phyloP scores from a whole-genome alignment of 2,888 invertebrate genomes.

The Eristalinus sepulchralis region DNA sequence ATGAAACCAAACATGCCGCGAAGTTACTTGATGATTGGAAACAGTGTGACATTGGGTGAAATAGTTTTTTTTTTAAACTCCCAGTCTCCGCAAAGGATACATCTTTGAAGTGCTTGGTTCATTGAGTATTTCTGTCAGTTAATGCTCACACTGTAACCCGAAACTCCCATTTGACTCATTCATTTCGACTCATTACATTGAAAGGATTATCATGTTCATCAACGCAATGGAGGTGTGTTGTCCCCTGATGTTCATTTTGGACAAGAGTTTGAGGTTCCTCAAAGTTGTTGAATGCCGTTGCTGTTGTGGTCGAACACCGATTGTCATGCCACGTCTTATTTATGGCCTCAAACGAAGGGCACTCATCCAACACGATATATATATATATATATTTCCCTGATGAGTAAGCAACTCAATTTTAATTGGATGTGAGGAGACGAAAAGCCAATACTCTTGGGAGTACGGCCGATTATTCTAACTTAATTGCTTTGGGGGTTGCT shows the following conservation, averaged over 20 bases:
- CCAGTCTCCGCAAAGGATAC: too few species aligned
- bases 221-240: neutral
- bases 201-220: neutral
- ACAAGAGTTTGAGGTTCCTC: neutral
- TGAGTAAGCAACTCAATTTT: neutral
- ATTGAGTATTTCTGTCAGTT: too few species aligned
- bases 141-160: too few species aligned
- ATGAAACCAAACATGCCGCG: too few species aligned
- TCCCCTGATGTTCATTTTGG: neutral
- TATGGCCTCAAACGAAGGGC: neutral
- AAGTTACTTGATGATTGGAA: too few species aligned
- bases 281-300: neutral
- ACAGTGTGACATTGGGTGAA: too few species aligned
- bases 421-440: neutral
- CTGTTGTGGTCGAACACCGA: neutral
- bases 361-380: neutral
- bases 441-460: neutral
- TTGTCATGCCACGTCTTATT: neutral
- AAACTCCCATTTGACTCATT: too few species aligned
- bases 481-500: neutral
- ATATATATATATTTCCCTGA: neutral
- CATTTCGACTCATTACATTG: neutral
- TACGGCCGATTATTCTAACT: neutral
- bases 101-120: too few species aligned
- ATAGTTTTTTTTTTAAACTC: too few species aligned